Evolutionary conservation across 2,113 vertebrate species (phyloP), one percentile per base, ranked within the genome.

Genomic region (Carettochelys insculpta): DNA sequence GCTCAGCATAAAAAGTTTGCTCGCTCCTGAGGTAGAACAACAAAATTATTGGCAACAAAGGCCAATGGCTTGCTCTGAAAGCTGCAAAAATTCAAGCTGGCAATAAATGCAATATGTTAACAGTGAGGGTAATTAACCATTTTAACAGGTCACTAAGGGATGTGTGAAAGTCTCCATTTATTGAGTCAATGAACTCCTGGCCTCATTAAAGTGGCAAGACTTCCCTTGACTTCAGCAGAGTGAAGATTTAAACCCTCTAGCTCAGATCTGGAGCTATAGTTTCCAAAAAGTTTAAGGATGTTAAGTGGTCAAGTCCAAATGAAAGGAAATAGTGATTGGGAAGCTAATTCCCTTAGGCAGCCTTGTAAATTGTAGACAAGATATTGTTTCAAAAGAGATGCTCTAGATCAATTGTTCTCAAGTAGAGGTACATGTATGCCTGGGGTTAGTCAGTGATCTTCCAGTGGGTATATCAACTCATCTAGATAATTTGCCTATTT

Each of bases 331-430:
- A 38, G 34, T 53, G 86, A 52, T 16, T 13, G 17, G 19, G 5
- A 34, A 90, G 27, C 47, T 7, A 1, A 1, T 25, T 77, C 86
- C 8, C 34, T 14, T 20, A 25, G 61, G 56, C 24, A n/a, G 11
- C 3, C 0, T 2, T 43, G 68, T 0, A 0, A 86, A 48, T 3
- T 11, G 8, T 38, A 85, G 80, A 5, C 38, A 51, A 65, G 0
- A 0, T 0, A 4, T 48, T 31, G 78, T 78, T 73, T 77, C 85
- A 52, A 71, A 94, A 71, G 0, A 0, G 13, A 7, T 82, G 48
- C 68, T 56, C 54, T 56, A 56, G 54, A 29, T 11, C 54, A 56
- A 56, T 56, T 20, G 20, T 53, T 53, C 52, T 53, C 52, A 53
- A 53, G 20, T 22, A 24, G 52, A 20, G 51, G 51, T 52, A 52